A percentile compares a stretch with the other conserved stretches of the same genome.
These are phyloP conservation scores for Graphium colonna DNA, from an alignment of 2,888 invertebrate genomes.

Conservation along the genomic window DNA sequence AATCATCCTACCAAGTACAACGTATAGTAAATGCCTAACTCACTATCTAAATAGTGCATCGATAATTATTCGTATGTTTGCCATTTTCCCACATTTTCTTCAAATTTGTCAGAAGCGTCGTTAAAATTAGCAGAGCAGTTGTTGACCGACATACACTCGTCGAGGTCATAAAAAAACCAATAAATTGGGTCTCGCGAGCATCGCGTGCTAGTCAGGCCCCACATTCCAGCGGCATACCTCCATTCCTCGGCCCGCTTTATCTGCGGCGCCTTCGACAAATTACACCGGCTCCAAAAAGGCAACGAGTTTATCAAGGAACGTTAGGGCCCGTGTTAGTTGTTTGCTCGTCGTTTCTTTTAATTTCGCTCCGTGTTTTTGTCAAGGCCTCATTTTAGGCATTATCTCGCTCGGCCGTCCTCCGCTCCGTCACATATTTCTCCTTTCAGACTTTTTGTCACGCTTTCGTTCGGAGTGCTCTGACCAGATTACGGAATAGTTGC, in stretches of 20 bases:
- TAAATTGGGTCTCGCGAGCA: slow-evolving; percentile 11
- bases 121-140: too few species aligned
- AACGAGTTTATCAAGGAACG: slow-evolving; percentile 67
- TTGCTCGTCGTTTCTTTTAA: slow-evolving; percentile 74
- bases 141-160: background rate
- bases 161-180: background rate
- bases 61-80: too few species aligned
- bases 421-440: slow-evolving; percentile 58
- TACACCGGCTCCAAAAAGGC: slow-evolving; percentile 70
- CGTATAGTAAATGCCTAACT: too few species aligned
- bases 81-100: too few species aligned
- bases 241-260: slow-evolving; percentile 63
- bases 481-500: slow-evolving; percentile 32
- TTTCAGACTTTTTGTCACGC: slow-evolving; percentile 44
- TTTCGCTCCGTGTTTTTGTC: slow-evolving; percentile 72
- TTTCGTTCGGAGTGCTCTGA: slow-evolving; percentile 34
- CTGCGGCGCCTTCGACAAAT: slow-evolving; percentile 78
- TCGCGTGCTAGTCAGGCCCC: slow-evolving; percentile 44
- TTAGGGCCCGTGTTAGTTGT: slow-evolving; percentile 68
- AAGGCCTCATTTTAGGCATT: slow-evolving; percentile 62
- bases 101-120: too few species aligned
- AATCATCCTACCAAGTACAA: too few species aligned
- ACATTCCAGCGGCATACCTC: slow-evolving; percentile 62
- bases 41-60: too few species aligned
- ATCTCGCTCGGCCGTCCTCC: slow-evolving; percentile 56